Conservation (phyloP, 2,113 vertebrate species). For the Anolis carolinensis region DNA sequence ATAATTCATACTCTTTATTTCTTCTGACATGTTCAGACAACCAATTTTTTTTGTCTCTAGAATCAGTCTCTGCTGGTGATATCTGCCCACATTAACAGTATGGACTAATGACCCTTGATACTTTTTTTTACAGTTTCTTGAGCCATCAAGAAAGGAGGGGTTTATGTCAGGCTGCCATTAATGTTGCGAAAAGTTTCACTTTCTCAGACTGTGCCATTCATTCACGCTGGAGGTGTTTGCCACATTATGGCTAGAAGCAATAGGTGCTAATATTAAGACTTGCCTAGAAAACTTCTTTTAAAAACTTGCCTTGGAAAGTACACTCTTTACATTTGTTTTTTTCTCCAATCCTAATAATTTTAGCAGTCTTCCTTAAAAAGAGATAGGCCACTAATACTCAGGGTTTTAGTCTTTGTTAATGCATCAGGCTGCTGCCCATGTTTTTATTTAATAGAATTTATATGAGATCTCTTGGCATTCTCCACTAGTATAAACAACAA, state of each 20-base stretch:
- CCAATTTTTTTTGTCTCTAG: neutral
- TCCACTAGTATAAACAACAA: neutral
- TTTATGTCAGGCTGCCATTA: neutral
- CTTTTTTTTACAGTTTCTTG: conserved; percentile 14
- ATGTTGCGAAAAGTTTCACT: neutral
- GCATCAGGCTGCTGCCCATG: neutral
- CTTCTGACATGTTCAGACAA: conserved; percentile 2
- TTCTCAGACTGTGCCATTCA: neutral
- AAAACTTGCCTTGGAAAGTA: neutral
- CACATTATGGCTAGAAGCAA: conserved; percentile 9
- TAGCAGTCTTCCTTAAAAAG: neutral
- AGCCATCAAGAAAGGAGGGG: neutral
- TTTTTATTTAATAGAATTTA: neutral
- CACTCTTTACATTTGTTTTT: conserved; percentile 4
- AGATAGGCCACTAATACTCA: neutral
- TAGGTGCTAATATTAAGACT: neutral
- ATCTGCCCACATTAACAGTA: neutral
- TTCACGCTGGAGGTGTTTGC: conserved; percentile 27
- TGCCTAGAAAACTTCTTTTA: neutral
- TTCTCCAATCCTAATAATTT: neutral
- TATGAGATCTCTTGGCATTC: neutral
- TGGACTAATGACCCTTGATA: conserved; percentile 13
- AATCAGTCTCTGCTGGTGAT: neutral
- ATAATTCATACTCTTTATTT: neutral
- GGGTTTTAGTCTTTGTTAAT: neutral